A percentile compares a stretch with the other conserved stretches of the same genome.
These are phyloP conservation scores for Pongo pygmaeus DNA, from an alignment of 2,113 vertebrate genomes.

Conservation along the genomic window DNA sequence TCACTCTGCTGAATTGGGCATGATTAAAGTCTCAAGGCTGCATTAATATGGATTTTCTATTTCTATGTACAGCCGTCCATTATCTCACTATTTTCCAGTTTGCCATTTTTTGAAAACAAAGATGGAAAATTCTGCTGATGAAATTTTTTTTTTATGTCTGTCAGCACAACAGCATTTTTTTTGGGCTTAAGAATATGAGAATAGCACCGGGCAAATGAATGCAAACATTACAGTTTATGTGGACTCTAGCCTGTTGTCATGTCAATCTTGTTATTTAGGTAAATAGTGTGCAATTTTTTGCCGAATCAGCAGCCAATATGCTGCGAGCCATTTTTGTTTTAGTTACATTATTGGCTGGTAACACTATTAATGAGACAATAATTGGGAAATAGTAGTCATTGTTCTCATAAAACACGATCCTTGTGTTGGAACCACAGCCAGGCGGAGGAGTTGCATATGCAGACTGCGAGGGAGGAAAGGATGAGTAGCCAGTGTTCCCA, in stretches of 20 bases:
- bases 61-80: not conserved
- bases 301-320: slow-evolving; percentile 90
- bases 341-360: slow-evolving; percentile 85
- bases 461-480: slow-evolving; percentile 85
- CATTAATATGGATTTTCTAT: slow-evolving; percentile 48
- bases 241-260: slow-evolving; percentile 87
- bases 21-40: slow-evolving; percentile 46
- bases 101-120: slow-evolving; percentile 49
- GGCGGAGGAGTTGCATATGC: slow-evolving; percentile 83
- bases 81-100: slow-evolving; percentile 54
- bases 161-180: slow-evolving; percentile 1
- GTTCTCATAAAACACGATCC: slow-evolving; percentile 87
- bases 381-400: slow-evolving; percentile 91
- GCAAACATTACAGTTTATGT: slow-evolving; percentile 86
- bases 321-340: slow-evolving; percentile 85
- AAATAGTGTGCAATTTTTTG: slow-evolving; percentile 87
- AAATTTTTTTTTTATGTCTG: not conserved
- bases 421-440: slow-evolving; percentile 82
- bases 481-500: slow-evolving; percentile 81
- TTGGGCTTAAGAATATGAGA: slow-evolving; percentile 54
- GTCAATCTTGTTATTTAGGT: slow-evolving; percentile 88
- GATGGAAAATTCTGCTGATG: slow-evolving; percentile 41
- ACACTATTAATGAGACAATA: slow-evolving; percentile 92
- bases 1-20: not conserved
- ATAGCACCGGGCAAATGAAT: slow-evolving; percentile 82